phyloP scores from a whole-genome alignment of 1,140 invertebrate species.

The Aphaenogaster ashmeadi region DNA sequence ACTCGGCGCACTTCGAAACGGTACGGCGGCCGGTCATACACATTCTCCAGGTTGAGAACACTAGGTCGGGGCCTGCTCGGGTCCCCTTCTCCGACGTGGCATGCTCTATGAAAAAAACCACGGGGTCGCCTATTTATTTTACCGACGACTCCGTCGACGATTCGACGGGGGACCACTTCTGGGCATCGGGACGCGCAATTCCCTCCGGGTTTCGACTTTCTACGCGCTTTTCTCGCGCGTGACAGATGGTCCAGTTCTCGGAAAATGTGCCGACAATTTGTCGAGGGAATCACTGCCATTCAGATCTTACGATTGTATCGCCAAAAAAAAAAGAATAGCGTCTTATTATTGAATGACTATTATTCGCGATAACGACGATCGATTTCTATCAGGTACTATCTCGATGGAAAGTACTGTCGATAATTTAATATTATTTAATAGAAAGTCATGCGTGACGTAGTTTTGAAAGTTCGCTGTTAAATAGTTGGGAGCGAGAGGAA shows the following conservation, averaged over 20 bases:
- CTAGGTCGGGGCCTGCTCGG: constrained; percentile 60
- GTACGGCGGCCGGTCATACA: constrained; percentile 63
- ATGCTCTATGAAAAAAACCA: constrained; percentile 67
- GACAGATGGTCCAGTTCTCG: background rate
- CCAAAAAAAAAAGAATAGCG: background rate
- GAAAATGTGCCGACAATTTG: constrained; percentile 14
- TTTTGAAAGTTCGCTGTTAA: constrained; percentile 4
- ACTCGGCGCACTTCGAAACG: constrained; percentile 20
- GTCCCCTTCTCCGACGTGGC: constrained; percentile 3
- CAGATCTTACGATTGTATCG: background rate
- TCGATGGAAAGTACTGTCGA: constrained; percentile 34
- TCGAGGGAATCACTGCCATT: background rate
- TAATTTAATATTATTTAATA: constrained; percentile 43
- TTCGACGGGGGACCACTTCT: background rate
- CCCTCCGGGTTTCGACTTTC: constrained; percentile 24
- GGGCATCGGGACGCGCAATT: background rate
- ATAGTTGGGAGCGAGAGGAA: background rate
- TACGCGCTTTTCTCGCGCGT: background rate
- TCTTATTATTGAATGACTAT: background rate
- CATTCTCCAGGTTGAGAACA: constrained; percentile 85
- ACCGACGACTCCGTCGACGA: constrained; percentile 25
- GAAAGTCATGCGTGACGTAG: background rate
- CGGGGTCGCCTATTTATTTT: constrained; percentile 75
- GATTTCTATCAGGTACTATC: background rate
- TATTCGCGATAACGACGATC: constrained; percentile 6